A percentile compares a stretch with the other conserved stretches of the same genome.
phyloP scores from a whole-genome alignment of 2,113 vertebrate genomes.

The Peromyscus polionotus region DNA sequence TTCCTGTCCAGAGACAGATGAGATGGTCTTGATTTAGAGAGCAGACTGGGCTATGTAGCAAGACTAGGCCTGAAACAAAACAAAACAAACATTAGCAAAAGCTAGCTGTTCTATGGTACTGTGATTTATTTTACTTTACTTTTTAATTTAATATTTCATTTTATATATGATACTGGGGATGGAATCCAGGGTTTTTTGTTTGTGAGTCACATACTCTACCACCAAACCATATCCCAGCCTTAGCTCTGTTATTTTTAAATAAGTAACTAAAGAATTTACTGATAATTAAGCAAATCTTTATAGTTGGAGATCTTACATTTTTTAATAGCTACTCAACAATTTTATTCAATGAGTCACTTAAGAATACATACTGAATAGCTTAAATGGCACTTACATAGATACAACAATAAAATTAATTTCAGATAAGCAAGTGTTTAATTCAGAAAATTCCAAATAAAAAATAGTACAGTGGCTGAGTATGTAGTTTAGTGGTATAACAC shows the following conservation, averaged over 20 bases:
- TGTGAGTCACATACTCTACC: neutral
- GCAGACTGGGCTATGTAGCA: neutral
- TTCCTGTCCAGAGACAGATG: conserved; percentile 22
- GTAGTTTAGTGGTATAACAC: neutral
- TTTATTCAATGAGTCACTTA: conserved; percentile 57
- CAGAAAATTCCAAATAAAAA: neutral
- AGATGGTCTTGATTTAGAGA: neutral
- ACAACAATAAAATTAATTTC: conserved; percentile 45
- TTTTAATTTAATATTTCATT: neutral
- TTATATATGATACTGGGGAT: neutral
- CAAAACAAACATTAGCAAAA: conserved; percentile 36
- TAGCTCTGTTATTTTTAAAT: conserved; percentile 10
- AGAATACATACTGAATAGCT: conserved; percentile 49
- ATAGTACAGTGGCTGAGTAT: neutral
- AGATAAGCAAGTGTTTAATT: conserved; percentile 12
- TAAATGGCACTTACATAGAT: conserved; percentile 49
- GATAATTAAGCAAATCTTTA: conserved; percentile 36
- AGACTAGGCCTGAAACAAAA: neutral
- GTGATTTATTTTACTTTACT: neutral
- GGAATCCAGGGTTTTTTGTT: neutral
- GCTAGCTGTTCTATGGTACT: neutral
- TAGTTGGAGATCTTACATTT: conserved; percentile 3
- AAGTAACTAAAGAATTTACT: conserved; percentile 18
- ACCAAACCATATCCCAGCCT: neutral
- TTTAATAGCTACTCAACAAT: conserved; percentile 35